phyloP scores from a whole-genome alignment of 2,888 invertebrate genomes.

The Chrysolina oricalcia region DNA sequence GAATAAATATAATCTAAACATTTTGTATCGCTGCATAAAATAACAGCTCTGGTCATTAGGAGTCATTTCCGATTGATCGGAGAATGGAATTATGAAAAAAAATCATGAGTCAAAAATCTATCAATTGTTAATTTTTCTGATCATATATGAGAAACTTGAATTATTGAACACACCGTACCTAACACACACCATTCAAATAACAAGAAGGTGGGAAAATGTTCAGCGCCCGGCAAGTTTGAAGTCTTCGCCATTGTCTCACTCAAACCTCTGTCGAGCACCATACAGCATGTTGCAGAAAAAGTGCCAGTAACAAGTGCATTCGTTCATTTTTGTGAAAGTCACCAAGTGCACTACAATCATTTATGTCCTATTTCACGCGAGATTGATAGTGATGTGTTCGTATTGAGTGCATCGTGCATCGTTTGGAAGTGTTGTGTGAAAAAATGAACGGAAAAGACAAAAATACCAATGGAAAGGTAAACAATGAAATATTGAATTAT shows the following conservation, averaged over 20 bases:
- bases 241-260: background rate
- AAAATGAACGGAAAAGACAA: slow-evolving; percentile 39
- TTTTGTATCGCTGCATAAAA: too few species aligned
- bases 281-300: slow-evolving; percentile 28
- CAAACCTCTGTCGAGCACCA: background rate
- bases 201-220: slow-evolving; percentile 18
- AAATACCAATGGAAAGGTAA: slow-evolving; percentile 46
- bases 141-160: too few species aligned
- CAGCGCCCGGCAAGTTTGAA: background rate
- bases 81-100: too few species aligned
- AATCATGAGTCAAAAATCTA: too few species aligned
- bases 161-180: background rate
- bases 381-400: slow-evolving; percentile 37
- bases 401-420: slow-evolving; percentile 30
- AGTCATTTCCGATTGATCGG: too few species aligned
- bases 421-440: slow-evolving; percentile 1
- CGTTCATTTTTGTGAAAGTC: slow-evolving; percentile 36
- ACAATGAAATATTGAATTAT: background rate
- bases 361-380: slow-evolving; percentile 2
- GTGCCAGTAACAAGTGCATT: slow-evolving; percentile 29
- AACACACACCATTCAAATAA: background rate
- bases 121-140: too few species aligned
- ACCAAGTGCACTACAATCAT: background rate
- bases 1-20: too few species aligned
- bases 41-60: too few species aligned